Evolutionary conservation across 2,888 invertebrate genomes (phyloP), one percentile per base, ranked within the genome.

Genomic region (Halictus ligatus): DNA sequence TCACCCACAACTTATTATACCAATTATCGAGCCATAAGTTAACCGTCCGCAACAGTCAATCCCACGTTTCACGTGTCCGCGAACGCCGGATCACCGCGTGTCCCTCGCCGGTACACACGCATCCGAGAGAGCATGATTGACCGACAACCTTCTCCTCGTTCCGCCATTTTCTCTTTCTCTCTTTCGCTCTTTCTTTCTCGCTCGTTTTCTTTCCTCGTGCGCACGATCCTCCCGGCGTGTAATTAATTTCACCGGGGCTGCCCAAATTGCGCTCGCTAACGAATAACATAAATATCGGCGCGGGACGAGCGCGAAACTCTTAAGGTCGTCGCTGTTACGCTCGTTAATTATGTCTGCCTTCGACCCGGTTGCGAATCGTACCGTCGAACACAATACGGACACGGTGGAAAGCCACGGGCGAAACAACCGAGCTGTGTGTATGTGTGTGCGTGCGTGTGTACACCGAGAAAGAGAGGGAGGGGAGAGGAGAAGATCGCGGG

Each of bases 331-430:
- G 82, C 35, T 75, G 77, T 54, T 78, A 84, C 58, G 84, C 77
- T 81, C 88, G 89, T 88, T 90, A 88, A 89, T 90, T 90, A 89
- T 69, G 69, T 89, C 86, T 81, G 84, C 25, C 50, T 78, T 85
- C 88, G 88, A 87, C 83, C 85, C 73, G 76, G 43, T 43, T 50
- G 72, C 60, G 82, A 78, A 81, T 83, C 80, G 80, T 43, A 50
- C 75, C 74, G 81, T 83, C 80, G 76, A 67, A 46, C 64, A 46
- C 64, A 35, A 46, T 46, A 29, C 54, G 13, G 18, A 35, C 48
- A 29, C 25, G 71, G 58, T n/a, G 58, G 54, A 74, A 71, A 73
- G 58, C 69, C 80, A 75, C 12, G 69, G 77, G 72, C 72, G 69
- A 80, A 72, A 78, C 29, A 72, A 69, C 69, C 64, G 64, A 18